Conservation (phyloP, 2,888 invertebrate species). For the Epinotia nisella region DNA sequence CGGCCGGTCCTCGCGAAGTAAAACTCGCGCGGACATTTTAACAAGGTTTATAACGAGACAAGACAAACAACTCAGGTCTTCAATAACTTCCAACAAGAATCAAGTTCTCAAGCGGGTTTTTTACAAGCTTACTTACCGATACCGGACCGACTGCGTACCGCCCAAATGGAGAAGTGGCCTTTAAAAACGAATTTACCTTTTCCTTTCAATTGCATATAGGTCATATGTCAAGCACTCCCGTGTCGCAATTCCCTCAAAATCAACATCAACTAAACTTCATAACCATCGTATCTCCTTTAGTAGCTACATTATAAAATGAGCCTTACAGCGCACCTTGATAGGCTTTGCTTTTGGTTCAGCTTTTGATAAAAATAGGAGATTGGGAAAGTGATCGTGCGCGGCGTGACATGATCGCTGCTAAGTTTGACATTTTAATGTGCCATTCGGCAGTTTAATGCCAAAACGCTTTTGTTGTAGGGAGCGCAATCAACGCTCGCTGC, state of each 20-base stretch:
- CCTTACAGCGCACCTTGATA: neutral
- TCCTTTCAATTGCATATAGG: neutral
- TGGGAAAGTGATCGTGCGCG: neutral
- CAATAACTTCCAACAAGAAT: no score
- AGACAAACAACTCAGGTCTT: no score
- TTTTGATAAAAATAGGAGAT: neutral
- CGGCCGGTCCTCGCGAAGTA: neutral
- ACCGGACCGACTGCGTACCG: no score
- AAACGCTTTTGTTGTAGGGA: constrained; percentile 65
- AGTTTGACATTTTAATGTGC: constrained; percentile 77
- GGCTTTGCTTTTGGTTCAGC: neutral
- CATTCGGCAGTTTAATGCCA: constrained; percentile 70
- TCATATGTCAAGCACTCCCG: neutral
- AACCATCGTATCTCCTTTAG: neutral
- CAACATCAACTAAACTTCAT: neutral
- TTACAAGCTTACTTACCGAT: no score
- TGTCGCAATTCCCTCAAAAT: constrained; percentile 47
- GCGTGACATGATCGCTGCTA: constrained; percentile 55
- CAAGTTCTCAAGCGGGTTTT: no score
- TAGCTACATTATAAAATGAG: neutral
- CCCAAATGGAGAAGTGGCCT: no score
- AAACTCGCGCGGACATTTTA: constrained; percentile 2
- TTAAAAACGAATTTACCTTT: neutral
- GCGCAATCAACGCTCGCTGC: constrained; percentile 63
- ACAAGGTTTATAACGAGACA: constrained; percentile 10